Evolutionary conservation across 1,140 invertebrate genomes (phyloP).

Genomic region (Bombus cullumanus): DNA sequence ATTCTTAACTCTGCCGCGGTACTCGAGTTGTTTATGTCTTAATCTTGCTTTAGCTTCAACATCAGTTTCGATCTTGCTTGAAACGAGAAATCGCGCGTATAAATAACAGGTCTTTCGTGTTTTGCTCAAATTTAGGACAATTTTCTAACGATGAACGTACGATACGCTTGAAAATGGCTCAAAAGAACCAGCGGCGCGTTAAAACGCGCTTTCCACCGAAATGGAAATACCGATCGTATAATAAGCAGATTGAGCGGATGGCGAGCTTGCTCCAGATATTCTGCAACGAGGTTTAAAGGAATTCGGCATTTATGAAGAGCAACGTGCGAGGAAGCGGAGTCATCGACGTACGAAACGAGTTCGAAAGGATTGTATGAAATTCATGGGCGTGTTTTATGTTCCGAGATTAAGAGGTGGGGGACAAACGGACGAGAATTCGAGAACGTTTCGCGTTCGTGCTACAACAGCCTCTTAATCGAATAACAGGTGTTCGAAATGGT

Average conservation of each 20-base stretch:
- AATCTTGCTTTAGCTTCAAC: too few species aligned
- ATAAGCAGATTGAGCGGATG: neutral
- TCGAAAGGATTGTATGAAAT: neutral
- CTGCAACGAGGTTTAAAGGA: neutral
- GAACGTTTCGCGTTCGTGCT: neutral
- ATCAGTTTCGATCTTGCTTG: too few species aligned
- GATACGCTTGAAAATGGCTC: too few species aligned
- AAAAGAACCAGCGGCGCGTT: too few species aligned
- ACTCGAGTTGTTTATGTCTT: too few species aligned
- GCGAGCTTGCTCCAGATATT: neutral
- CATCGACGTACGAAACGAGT: neutral
- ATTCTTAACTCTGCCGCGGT: too few species aligned
- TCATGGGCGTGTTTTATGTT: neutral
- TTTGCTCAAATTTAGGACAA: too few species aligned
- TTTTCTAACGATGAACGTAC: too few species aligned
- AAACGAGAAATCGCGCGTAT: too few species aligned
- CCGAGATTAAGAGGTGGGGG: neutral
- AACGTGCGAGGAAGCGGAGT: neutral
- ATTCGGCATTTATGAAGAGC: neutral
- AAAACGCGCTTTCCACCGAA: neutral
- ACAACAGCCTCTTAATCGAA: constrained; percentile 19
- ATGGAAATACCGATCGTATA: neutral
- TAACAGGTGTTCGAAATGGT: constrained; percentile 21
- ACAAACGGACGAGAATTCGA: neutral
- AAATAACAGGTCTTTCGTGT: too few species aligned